These are phyloP conservation scores for Drosophila orosa DNA, from an alignment of 1,140 invertebrate genomes.

Conservation along the genomic window DNA sequence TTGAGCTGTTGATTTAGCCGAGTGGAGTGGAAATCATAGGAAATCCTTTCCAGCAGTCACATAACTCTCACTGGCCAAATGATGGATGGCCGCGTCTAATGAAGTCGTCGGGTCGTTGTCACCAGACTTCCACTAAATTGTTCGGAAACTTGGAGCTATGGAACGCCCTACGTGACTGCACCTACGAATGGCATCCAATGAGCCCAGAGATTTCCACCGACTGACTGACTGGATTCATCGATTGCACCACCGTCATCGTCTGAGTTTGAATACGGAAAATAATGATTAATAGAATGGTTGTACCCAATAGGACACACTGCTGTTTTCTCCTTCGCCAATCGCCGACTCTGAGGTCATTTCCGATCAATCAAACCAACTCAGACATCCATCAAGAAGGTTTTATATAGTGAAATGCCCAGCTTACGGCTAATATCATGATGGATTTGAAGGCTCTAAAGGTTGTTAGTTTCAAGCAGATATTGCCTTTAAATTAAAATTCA, in stretches of 20 bases:
- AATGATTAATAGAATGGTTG: conserved; percentile 29
- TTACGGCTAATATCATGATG: neutral
- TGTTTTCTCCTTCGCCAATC: conserved; percentile 22
- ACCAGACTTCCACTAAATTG: conserved; percentile 71
- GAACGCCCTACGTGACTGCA: conserved; percentile 67
- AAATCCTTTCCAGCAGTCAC: conserved; percentile 77
- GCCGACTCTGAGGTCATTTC: conserved; percentile 8
- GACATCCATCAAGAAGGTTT: conserved; percentile 22
- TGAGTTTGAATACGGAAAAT: conserved; percentile 25
- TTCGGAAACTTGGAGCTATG: conserved; percentile 44
- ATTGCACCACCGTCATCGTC: conserved; percentile 31
- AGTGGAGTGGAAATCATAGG: conserved; percentile 68
- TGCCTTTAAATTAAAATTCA: neutral
- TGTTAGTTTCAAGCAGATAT: neutral
- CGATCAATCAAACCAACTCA: conserved; percentile 12
- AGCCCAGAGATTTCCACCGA: conserved; percentile 31
- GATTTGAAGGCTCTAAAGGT: neutral
- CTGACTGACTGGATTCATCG: conserved; percentile 20
- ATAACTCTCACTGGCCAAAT: conserved; percentile 60
- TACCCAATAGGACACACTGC: conserved; percentile 13
- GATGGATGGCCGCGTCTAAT: conserved; percentile 77
- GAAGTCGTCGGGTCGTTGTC: conserved; percentile 79
- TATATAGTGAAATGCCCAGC: neutral
- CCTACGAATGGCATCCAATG: conserved; percentile 73
- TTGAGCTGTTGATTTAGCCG: conserved; percentile 54